Evolutionary conservation across 2,797 vertebrate genomes (phyloP).

Genomic region (Carcharodon carcharias): DNA sequence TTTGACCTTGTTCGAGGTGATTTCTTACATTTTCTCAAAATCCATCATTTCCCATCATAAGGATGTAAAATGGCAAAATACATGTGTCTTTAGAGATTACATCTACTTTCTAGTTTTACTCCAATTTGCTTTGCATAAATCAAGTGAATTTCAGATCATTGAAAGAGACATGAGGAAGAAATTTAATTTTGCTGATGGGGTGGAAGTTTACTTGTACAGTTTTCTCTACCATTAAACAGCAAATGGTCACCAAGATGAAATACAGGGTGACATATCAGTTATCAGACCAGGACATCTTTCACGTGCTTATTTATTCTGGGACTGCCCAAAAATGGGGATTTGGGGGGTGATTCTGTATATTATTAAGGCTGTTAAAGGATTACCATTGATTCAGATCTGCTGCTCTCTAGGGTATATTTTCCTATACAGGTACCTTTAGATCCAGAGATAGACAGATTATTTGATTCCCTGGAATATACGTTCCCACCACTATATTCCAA

Average conservation of each 20-base stretch:
- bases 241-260: background rate
- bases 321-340: background rate
- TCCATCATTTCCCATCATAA: too few relatives aligned
- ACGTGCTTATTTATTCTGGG: background rate
- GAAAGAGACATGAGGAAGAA: background rate
- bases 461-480: background rate
- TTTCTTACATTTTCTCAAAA: background rate
- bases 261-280: background rate
- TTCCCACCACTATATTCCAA: background rate
- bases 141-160: background rate
- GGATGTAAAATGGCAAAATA: background rate
- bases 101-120: background rate
- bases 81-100: background rate
- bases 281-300: too few relatives aligned
- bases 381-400: too few relatives aligned
- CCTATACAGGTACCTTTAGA: background rate
- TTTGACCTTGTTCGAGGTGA: background rate
- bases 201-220: background rate
- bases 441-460: background rate
- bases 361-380: background rate
- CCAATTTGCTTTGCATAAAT: background rate
- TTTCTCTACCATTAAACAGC: background rate
- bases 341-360: too few relatives aligned
- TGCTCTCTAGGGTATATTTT: background rate
- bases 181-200: background rate